These are phyloP conservation scores for Euura lappo DNA, from an alignment of 1,140 invertebrate genomes.

Conservation along the genomic window DNA sequence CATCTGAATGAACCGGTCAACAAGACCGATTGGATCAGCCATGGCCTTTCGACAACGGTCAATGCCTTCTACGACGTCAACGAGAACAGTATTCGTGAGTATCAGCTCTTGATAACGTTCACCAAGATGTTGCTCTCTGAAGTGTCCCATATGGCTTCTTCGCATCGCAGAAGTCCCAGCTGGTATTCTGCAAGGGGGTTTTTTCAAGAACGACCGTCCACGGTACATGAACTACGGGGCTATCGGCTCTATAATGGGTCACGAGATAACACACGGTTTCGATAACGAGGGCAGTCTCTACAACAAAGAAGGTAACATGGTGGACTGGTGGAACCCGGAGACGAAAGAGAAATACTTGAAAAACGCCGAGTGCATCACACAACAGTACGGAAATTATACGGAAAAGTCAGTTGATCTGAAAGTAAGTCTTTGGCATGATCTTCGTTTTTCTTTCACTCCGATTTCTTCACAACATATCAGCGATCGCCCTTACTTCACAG, in stretches of 20 bases:
- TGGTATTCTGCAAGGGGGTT: slow-evolving; percentile 88
- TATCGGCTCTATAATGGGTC: slow-evolving; percentile 91
- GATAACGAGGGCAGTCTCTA: slow-evolving; percentile 91
- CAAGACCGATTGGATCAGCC: slow-evolving; percentile 83
- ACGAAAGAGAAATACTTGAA: slow-evolving; percentile 79
- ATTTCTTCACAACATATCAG: neutral
- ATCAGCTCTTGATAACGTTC: slow-evolving; percentile 3
- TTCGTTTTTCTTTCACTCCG: neutral
- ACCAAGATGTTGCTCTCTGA: neutral
- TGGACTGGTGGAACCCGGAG: slow-evolving; percentile 82
- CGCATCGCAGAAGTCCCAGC: slow-evolving; percentile 79
- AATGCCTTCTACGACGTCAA: slow-evolving; percentile 85
- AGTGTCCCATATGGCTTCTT: slow-evolving; percentile 14
- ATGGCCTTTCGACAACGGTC: slow-evolving; percentile 78
- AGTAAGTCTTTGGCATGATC: slow-evolving; percentile 61
- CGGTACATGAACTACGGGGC: slow-evolving; percentile 92
- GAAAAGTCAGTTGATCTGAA: slow-evolving; percentile 72
- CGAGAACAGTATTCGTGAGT: slow-evolving; percentile 85
- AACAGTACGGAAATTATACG: slow-evolving; percentile 87
- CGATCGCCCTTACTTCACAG: slow-evolving; percentile 57
- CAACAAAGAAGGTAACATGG: slow-evolving; percentile 85
- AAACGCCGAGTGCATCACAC: slow-evolving; percentile 83
- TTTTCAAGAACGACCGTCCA: slow-evolving; percentile 83
- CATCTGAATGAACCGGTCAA: slow-evolving; percentile 79
- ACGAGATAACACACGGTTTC: slow-evolving; percentile 94